A percentile compares a stretch with the other conserved stretches of the same genome.
These are phyloP conservation scores for Polypedilum pembai DNA, from an alignment of 1,140 invertebrate genomes.

Conservation along the genomic window DNA sequence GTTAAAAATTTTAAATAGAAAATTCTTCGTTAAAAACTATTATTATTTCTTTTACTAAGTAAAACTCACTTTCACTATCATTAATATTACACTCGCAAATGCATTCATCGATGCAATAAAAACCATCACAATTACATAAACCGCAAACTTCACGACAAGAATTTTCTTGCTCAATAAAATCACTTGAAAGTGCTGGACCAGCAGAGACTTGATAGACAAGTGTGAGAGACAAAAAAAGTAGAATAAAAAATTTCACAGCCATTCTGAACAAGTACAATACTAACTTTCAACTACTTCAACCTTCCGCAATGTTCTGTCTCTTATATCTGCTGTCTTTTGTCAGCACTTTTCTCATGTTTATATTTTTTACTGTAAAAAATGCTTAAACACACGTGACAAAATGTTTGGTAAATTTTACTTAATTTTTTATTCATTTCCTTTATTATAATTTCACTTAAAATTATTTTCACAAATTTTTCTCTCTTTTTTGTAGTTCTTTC, in stretches of 20 bases:
- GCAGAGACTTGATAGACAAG: neutral
- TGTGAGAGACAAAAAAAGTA: neutral
- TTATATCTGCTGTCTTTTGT: neutral
- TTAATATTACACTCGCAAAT: slow-evolving; percentile 39
- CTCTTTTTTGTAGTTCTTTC: too few species aligned
- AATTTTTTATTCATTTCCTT: too few species aligned
- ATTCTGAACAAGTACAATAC: neutral
- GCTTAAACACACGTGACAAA: too few species aligned
- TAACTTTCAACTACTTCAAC: neutral
- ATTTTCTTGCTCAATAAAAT: slow-evolving; percentile 10
- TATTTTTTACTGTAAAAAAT: neutral
- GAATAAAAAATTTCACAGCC: neutral
- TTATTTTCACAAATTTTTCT: too few species aligned
- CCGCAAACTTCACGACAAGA: slow-evolving; percentile 34
- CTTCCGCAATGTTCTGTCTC: slow-evolving; percentile 4
- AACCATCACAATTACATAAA: slow-evolving; percentile 40
- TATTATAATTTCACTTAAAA: too few species aligned
- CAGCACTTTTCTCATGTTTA: neutral
- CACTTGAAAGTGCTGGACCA: neutral
- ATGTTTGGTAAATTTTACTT: too few species aligned
- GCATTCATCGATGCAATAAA: slow-evolving; percentile 43
- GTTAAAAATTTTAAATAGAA: too few species aligned
- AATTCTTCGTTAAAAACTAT: too few species aligned
- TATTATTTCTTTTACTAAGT: neutral
- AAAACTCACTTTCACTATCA: slow-evolving; percentile 34